Evolutionary conservation across 1,140 invertebrate species (phyloP), one percentile per base, ranked within the genome.

Genomic region (Magallana ariakensis): DNA sequence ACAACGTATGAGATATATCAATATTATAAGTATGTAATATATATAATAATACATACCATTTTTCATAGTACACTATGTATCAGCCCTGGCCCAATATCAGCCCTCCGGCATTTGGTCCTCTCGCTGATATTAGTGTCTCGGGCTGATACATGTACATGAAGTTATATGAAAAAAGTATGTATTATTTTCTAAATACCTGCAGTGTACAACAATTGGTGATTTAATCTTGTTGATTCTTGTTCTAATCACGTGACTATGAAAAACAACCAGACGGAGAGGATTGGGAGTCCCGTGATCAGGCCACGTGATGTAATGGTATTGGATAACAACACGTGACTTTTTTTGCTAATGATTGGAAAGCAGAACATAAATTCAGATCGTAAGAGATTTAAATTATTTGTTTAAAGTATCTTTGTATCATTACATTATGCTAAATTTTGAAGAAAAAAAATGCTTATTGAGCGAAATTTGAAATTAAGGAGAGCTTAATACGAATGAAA

Each of bases 251-350:
- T 82, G 46, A 82, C 54, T 6, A 22, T 85, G 54, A 55, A 85
- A 85, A 9, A 85, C 55, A n/a, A 85, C 70, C 15, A 85, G 55
- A 57, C 55, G 15, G n/a, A 75, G 26, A 3, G 84, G 70, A n/a
- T 80, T 15, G 1, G 84, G 84, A 6, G 70, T 80, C 0, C 84
- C 84, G 9, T 85, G 84, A 33, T 85, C 84, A 11, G 84, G 84
- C 84, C 84, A 85, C 4, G 84, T 80, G n/a, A 66, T 85, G 54
- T 85, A 85, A n/a, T 85, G 84, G 11, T 75, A 75, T 26, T 75
- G 66, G 15, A 75, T 26, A 13, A 60, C n/a, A 6, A 60, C n/a
- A 60, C 7, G 7, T 60, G n/a, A 6, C 58, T 16, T n/a, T 13
- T 60, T 13, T 16, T 60, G n/a, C 58, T 60, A 5, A 13, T 60